Conservation (phyloP, 2,888 invertebrate genomes). For the Nephrotoma guestfalica region DNA sequence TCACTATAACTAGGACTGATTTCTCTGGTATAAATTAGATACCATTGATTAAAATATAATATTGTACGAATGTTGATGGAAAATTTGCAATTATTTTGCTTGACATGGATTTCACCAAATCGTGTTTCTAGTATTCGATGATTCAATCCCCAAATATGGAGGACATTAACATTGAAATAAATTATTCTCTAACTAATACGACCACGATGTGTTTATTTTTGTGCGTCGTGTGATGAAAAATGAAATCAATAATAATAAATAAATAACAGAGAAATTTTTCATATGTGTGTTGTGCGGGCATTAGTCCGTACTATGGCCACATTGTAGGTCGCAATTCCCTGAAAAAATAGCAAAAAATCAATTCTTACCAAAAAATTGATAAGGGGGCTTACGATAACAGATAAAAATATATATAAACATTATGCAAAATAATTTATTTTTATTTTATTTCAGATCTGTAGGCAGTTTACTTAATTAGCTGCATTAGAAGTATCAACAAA, state of each 20-base stretch:
- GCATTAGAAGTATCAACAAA: background rate
- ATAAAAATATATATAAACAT: background rate
- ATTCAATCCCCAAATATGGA: background rate
- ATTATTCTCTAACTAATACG: background rate
- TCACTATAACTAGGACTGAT: background rate
- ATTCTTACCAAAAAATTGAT: background rate
- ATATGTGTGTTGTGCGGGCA: background rate
- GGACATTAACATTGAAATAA: background rate
- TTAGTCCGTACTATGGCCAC: background rate
- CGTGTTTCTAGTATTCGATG: background rate
- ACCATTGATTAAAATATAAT: background rate
- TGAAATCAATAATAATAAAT: background rate
- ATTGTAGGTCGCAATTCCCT: background rate
- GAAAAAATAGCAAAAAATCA: background rate
- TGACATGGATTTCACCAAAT: background rate
- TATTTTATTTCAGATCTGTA: background rate
- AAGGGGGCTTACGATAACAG: background rate
- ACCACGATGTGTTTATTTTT: background rate
- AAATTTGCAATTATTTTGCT: no score
- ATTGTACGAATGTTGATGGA: no score
- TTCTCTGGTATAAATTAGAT: background rate
- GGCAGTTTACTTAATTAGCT: background rate
- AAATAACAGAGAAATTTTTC: background rate
- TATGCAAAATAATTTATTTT: background rate
- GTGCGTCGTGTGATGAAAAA: background rate